These are phyloP conservation scores for Liopterus haemorrhoidalis DNA, from an alignment of 2,888 invertebrate genomes.

Conservation along the genomic window DNA sequence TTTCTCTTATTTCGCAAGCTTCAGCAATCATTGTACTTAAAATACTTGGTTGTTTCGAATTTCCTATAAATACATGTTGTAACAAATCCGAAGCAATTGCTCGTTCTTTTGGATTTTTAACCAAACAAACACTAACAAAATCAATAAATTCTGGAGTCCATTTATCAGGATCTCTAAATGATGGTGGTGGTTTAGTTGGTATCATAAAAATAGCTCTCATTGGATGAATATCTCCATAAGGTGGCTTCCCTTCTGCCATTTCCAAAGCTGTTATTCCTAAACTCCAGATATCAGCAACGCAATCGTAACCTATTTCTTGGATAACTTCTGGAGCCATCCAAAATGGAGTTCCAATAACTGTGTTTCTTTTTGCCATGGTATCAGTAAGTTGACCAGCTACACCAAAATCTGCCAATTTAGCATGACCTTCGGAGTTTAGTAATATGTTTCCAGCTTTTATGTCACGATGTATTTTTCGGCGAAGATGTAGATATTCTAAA, in stretches of 20 bases:
- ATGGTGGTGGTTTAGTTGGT: slow-evolving; percentile 93
- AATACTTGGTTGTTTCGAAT: slow-evolving; percentile 73
- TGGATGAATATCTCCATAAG: slow-evolving; percentile 87
- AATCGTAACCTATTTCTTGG: slow-evolving; percentile 96
- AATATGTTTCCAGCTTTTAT: slow-evolving; percentile 94
- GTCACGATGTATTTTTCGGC: slow-evolving; percentile 89
- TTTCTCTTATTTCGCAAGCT: slow-evolving; percentile 79
- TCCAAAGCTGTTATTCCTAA: slow-evolving; percentile 89
- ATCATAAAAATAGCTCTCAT: slow-evolving; percentile 97
- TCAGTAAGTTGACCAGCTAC: slow-evolving; percentile 92
- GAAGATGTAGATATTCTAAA: slow-evolving; percentile 84
- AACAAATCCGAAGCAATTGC: slow-evolving; percentile 78
- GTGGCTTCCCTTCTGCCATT: slow-evolving; percentile 94
- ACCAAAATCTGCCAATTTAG: slow-evolving; percentile 93
- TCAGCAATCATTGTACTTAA: slow-evolving; percentile 82
- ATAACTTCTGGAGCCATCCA: slow-evolving; percentile 97
- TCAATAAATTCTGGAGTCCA: slow-evolving; percentile 92
- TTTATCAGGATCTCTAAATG: slow-evolving; percentile 86
- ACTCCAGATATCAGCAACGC: slow-evolving; percentile 96
- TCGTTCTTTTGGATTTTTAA: slow-evolving; percentile 84
- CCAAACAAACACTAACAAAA: slow-evolving; percentile 80
- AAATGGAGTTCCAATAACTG: slow-evolving; percentile 75
- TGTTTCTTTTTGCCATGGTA: slow-evolving; percentile 30
- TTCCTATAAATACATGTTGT: slow-evolving; percentile 79
- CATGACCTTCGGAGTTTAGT: slow-evolving; percentile 90